Percentiles rank a stretch among this genome's conserved stretches.
Conservation (phyloP, 2,888 invertebrate genomes). For the Abrostola triplasia region DNA sequence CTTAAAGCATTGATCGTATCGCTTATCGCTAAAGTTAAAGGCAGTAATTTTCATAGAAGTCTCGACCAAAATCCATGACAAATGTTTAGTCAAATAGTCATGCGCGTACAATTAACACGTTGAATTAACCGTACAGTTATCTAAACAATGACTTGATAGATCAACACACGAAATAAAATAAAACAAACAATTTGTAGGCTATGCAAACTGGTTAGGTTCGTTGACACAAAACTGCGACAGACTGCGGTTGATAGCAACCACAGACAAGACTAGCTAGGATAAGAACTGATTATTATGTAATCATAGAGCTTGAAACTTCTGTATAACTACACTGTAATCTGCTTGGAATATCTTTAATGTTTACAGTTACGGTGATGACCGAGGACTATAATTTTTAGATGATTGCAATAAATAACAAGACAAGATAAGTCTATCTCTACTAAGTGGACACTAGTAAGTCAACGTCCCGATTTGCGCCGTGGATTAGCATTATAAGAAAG, state of each 20-base stretch:
- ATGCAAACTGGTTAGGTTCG: conserved; percentile 74
- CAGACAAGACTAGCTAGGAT: conserved; percentile 52
- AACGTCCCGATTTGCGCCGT: background rate
- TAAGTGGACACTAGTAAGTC: background rate
- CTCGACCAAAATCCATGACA: too few relatives aligned
- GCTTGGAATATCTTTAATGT: conserved; percentile 36
- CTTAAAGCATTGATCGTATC: too few relatives aligned
- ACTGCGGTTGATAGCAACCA: conserved; percentile 54
- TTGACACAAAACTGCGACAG: conserved; percentile 63
- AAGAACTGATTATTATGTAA: conserved; percentile 48
- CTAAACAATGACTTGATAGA: conserved; percentile 4
- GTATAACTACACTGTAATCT: conserved; percentile 36
- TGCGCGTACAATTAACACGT: background rate
- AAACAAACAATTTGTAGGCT: conserved; percentile 43
- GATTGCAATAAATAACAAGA: background rate
- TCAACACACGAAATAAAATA: conserved; percentile 13
- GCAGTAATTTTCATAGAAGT: too few relatives aligned
- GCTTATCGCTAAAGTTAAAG: too few relatives aligned
- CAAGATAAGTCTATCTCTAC: background rate
- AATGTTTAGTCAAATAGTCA: too few relatives aligned
- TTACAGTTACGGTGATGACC: conserved; percentile 11
- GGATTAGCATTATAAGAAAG: too few relatives aligned
- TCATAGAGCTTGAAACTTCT: conserved; percentile 47
- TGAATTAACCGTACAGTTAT: background rate
- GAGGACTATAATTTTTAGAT: conserved; percentile 13